Evolutionary conservation across 2,113 vertebrate species (phyloP).

Genomic region (Hemicordylus capensis): DNA sequence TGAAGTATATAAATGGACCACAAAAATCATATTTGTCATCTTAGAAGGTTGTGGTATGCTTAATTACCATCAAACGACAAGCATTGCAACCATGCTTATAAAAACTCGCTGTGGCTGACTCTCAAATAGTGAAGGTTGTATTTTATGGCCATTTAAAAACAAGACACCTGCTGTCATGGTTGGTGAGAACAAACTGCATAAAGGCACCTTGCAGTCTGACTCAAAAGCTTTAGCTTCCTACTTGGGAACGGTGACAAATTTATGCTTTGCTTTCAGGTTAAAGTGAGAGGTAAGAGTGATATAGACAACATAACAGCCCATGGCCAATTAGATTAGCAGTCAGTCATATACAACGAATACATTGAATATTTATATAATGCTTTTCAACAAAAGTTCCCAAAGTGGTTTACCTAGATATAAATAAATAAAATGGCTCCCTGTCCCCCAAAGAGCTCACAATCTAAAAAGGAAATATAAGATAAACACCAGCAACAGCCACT

Average conservation of each 20-base stretch:
- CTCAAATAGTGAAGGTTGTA: slow-evolving; percentile 21
- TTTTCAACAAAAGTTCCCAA: no score
- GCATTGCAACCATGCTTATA: background rate
- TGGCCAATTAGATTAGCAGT: background rate
- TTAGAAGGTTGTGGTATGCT: background rate
- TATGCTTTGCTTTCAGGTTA: background rate
- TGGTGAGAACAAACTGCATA: background rate
- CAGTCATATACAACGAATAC: no score
- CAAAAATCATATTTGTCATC: background rate
- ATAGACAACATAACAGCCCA: background rate
- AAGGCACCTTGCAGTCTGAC: slow-evolving; percentile 9
- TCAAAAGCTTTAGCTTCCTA: background rate
- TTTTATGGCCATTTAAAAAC: slow-evolving; percentile 31
- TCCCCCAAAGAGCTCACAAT: no score
- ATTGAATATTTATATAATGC: no score
- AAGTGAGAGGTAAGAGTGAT: background rate
- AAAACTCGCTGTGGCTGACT: slow-evolving; percentile 6
- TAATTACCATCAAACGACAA: slow-evolving; percentile 2
- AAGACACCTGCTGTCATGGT: slow-evolving; percentile 14
- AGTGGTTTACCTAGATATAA: no score
- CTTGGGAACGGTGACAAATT: background rate
- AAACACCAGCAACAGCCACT: no score
- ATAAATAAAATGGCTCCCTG: no score
- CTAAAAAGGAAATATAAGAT: no score
- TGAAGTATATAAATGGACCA: background rate